Conservation (phyloP, 2,797 vertebrate species). For the Okamejei kenojei region DNA sequence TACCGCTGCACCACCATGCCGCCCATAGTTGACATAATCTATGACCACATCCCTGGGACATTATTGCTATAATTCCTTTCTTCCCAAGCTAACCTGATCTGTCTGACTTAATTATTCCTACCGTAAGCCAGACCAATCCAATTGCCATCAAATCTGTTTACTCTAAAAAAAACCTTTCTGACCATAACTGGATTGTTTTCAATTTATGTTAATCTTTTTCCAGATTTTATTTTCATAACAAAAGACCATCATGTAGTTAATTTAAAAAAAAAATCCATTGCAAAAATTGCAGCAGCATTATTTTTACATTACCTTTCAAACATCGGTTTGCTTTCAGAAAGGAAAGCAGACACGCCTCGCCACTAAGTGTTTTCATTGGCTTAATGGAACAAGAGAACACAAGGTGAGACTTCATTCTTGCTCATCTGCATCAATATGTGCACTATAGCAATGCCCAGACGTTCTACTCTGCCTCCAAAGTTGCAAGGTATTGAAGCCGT, state of each 20-base stretch:
- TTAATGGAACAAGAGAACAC: too few species aligned
- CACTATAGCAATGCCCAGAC: too few species aligned
- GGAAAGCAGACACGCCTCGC: background rate
- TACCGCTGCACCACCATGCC: too few species aligned
- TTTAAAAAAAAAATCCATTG: background rate
- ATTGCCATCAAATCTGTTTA: background rate
- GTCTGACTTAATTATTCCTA: too few species aligned
- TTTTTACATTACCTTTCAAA: background rate
- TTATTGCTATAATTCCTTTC: background rate
- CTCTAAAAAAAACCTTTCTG: background rate
- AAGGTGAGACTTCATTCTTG: too few species aligned
- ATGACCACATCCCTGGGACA: background rate
- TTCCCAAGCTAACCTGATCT: background rate
- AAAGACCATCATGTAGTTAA: background rate
- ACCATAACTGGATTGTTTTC: background rate
- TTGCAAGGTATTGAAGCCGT: too few species aligned
- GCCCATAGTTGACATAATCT: too few species aligned
- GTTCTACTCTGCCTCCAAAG: too few species aligned
- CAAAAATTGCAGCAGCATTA: background rate
- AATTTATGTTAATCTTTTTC: background rate
- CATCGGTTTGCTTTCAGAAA: background rate
- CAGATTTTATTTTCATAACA: background rate
- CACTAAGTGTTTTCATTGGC: background rate
- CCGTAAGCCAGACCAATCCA: background rate
- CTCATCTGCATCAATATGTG: too few species aligned